Percentiles rank a stretch among this genome's conserved stretches.
phyloP scores from a whole-genome alignment of 1,140 invertebrate genomes.

The Macrobrachium nipponense region DNA sequence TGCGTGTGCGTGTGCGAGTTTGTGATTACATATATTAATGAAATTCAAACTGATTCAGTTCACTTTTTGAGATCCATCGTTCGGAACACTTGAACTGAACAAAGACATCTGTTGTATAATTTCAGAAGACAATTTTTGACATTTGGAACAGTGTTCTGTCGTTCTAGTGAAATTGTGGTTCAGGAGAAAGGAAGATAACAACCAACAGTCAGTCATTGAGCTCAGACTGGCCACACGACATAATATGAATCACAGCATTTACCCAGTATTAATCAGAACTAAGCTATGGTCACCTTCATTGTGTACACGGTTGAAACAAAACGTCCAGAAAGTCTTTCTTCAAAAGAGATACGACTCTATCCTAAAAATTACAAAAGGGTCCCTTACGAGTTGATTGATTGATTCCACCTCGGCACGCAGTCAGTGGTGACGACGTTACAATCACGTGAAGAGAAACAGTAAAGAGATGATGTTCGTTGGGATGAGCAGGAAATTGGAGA shows the following conservation, averaged over 20 bases:
- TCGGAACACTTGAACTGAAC: neutral
- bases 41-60: neutral
- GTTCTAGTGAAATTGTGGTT: no score
- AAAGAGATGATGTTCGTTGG: constrained; percentile 27
- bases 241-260: no score
- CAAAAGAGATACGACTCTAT: neutral
- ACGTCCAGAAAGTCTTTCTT: no score
- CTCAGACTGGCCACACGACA: no score
- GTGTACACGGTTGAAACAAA: no score
- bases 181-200: no score
- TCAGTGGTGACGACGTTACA: neutral
- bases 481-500: constrained; percentile 27
- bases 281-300: no score
- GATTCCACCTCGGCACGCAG: neutral
- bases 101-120: neutral
- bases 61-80: no score
- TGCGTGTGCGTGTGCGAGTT: no score
- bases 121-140: neutral
- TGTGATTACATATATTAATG: no score
- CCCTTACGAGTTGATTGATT: neutral
- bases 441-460: constrained; percentile 36
- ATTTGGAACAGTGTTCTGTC: neutral
- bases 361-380: neutral
- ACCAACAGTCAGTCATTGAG: no score
- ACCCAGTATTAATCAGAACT: no score